A percentile compares a stretch with the other conserved stretches of the same genome.
phyloP scores from a whole-genome alignment of 2,888 invertebrate genomes.

The Prosopocoilus inquinatus region DNA sequence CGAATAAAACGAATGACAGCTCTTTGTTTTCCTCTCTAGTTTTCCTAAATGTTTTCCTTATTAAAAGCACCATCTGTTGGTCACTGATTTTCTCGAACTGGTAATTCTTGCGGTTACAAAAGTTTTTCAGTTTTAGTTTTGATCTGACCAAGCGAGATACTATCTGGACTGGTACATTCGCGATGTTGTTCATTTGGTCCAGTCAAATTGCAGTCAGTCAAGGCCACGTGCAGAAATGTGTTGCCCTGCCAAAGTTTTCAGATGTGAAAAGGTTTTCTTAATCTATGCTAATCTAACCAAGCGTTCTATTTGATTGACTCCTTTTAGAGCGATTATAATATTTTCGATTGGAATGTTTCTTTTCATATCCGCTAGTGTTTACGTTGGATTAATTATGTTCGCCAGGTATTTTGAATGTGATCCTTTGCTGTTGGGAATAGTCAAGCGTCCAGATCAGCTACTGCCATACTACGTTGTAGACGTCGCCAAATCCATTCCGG shows the following conservation, averaged over 20 bases:
- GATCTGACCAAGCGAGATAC: slow-evolving; percentile 60
- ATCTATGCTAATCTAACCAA: no score
- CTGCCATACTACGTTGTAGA: slow-evolving; percentile 73
- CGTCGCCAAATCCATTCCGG: slow-evolving; percentile 62
- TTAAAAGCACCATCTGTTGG: no score
- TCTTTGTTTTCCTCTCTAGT: no score
- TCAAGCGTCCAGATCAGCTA: slow-evolving; percentile 56
- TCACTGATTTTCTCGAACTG: no score
- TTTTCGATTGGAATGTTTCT: slow-evolving; percentile 52
- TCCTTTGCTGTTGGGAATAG: slow-evolving; percentile 58
- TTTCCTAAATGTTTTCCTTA: no score
- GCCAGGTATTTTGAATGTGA: slow-evolving; percentile 66
- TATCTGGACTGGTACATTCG: slow-evolving; percentile 60
- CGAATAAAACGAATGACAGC: no score
- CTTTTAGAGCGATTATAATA: slow-evolving; percentile 18
- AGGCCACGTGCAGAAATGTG: slow-evolving; percentile 59
- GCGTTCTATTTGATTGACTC: no score
- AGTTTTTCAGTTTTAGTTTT: slow-evolving; percentile 57
- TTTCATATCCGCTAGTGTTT: slow-evolving; percentile 58
- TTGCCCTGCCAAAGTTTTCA: slow-evolving; percentile 58
- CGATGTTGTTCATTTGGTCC: slow-evolving; percentile 56
- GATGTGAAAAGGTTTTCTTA: slow-evolving; percentile 7
- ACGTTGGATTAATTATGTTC: slow-evolving; percentile 61
- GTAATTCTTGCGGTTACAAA: no score
- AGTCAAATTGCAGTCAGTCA: slow-evolving; percentile 58